Evolutionary conservation across 2,888 invertebrate species (phyloP).

Genomic region (Calameuta pallipes): DNA sequence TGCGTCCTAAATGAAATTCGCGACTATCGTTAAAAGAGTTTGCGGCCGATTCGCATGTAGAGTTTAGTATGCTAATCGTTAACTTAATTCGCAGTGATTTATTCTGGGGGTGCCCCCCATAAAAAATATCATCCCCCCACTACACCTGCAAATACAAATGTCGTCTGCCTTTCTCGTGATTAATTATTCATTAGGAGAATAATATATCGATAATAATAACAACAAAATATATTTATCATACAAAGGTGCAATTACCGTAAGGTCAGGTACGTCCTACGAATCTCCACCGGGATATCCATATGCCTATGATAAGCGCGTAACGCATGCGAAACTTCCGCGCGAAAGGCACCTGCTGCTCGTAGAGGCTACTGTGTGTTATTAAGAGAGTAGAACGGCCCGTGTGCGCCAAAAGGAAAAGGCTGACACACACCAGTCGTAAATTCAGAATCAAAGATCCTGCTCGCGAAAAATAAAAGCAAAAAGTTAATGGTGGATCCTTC

Average conservation of each 20-base stretch:
- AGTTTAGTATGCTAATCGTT: neutral
- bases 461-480: neutral
- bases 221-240: neutral
- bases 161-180: too few relatives aligned
- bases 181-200: neutral
- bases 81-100: neutral
- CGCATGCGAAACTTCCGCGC: neutral
- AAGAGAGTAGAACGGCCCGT: neutral
- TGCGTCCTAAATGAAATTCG: too few relatives aligned
- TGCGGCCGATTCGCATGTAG: too few relatives aligned
- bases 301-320: neutral
- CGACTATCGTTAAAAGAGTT: too few relatives aligned
- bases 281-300: neutral
- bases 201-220: neutral
- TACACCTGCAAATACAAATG: neutral
- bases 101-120: neutral
- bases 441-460: neutral
- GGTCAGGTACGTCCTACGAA: neutral
- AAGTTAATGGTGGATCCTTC: neutral
- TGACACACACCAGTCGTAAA: neutral
- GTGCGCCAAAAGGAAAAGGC: neutral
- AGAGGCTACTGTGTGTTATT: neutral
- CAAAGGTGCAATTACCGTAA: neutral
- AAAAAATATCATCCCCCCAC: neutral
- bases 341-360: neutral